Percentiles rank a stretch among this genome's conserved stretches.
These are phyloP conservation scores for Hirtodrosophila histrioides DNA, from an alignment of 2,888 invertebrate species.

Conservation along the genomic window DNA sequence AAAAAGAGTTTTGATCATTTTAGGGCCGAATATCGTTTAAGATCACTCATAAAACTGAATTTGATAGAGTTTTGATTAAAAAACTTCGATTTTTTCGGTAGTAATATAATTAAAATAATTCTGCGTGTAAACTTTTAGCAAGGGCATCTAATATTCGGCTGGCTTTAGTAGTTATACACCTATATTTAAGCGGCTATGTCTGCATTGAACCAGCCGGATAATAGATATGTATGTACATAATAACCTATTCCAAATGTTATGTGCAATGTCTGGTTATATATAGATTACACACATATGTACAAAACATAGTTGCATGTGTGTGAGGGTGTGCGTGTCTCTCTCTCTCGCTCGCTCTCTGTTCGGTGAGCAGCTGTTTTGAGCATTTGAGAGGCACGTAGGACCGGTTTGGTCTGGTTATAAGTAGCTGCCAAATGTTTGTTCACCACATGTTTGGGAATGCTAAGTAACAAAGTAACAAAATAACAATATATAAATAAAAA, in stretches of 20 bases:
- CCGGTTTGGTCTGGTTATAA: slow-evolving; percentile 52
- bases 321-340: slow-evolving; percentile 14
- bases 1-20: no score
- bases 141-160: slow-evolving; percentile 11
- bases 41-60: no score
- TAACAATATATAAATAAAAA: slow-evolving; percentile 1
- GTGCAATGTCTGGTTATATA: slow-evolving; percentile 40
- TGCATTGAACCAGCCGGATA: slow-evolving; percentile 44
- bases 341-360: neutral
- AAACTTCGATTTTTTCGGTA: no score
- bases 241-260: slow-evolving; percentile 31
- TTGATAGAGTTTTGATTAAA: no score
- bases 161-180: slow-evolving; percentile 18
- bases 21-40: no score
- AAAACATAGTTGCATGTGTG: neutral
- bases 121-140: neutral
- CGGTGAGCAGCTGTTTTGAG: slow-evolving; percentile 45
- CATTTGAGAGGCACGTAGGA: slow-evolving; percentile 30
- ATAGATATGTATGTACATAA: slow-evolving; percentile 25
- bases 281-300: slow-evolving; percentile 4
- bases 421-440: slow-evolving; percentile 64
- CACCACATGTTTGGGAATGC: slow-evolving; percentile 57
- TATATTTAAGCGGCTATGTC: slow-evolving; percentile 34
- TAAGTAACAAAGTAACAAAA: slow-evolving; percentile 1
- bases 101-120: no score